Percentiles rank a stretch among this genome's conserved stretches.
Conservation (phyloP, 2,113 vertebrate genomes). For the Caretta caretta region DNA sequence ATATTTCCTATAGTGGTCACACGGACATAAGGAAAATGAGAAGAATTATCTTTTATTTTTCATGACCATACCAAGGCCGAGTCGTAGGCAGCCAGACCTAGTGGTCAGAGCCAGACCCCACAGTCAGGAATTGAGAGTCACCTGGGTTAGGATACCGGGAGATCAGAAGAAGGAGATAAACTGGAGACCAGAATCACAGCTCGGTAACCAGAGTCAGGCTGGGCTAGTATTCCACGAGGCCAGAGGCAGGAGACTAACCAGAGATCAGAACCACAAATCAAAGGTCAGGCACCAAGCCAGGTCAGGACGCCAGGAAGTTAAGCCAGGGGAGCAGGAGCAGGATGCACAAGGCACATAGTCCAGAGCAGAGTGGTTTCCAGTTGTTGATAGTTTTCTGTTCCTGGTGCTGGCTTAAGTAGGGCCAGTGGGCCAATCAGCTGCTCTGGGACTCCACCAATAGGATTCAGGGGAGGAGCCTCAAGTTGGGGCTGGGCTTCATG, state of each 20-base stretch:
- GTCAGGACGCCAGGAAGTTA: not conserved
- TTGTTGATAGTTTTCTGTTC: not conserved
- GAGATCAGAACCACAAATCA: not conserved
- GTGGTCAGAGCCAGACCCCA: not conserved
- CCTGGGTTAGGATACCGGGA: not conserved
- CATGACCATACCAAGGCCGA: not conserved
- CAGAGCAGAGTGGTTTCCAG: not conserved
- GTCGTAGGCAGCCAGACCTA: not conserved
- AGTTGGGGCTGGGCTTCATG: not conserved
- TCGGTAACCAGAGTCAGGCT: not conserved
- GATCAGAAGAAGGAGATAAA: not conserved
- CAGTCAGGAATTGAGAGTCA: not conserved
- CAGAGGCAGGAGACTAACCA: not conserved
- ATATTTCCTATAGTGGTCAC: not conserved
- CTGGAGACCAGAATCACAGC: not conserved
- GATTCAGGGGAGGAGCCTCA: not conserved
- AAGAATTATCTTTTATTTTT: not conserved
- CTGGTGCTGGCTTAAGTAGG: not conserved
- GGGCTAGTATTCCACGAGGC: not conserved
- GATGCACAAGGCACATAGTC: not conserved
- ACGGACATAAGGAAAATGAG: not conserved
- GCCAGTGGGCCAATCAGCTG: not conserved
- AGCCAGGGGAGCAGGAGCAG: not conserved
- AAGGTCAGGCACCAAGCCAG: not conserved
- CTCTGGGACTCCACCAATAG: not conserved